Evolutionary conservation across 2,113 vertebrate genomes (phyloP).

Genomic region (Dryoscopus gambensis): DNA sequence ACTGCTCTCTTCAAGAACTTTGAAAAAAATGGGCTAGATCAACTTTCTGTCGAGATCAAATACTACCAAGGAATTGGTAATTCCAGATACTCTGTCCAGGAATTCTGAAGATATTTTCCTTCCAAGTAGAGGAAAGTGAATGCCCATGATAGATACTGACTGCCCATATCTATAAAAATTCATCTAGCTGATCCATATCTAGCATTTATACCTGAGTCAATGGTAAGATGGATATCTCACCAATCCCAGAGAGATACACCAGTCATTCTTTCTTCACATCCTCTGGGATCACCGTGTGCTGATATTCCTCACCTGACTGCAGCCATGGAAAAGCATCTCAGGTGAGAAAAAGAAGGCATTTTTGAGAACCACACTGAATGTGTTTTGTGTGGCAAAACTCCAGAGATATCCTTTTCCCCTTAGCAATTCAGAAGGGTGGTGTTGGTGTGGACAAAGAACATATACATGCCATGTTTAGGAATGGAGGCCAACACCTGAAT

Average conservation of each 20-base stretch:
- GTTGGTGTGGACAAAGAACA: not conserved
- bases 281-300: not conserved
- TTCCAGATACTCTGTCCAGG: not conserved
- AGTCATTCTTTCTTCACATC: not conserved
- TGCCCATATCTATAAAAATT: not conserved
- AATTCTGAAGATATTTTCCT: not conserved
- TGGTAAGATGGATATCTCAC: not conserved
- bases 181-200: not conserved
- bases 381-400: not conserved
- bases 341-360: not conserved
- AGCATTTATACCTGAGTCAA: not conserved
- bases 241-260: not conserved
- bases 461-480: accelerated
- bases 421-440: not conserved
- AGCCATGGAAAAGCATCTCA: not conserved
- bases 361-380: not conserved
- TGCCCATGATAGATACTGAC: not conserved
- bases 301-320: not conserved
- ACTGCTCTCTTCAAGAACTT: not conserved
- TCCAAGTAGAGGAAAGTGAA: not conserved
- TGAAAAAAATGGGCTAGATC: not conserved
- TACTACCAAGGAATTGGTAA: not conserved
- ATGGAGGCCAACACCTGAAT: not conserved
- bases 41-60: not conserved
- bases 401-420: not conserved